Conservation (phyloP, 1,140 invertebrate genomes). For the Tetranychus cinnabarinus region DNA sequence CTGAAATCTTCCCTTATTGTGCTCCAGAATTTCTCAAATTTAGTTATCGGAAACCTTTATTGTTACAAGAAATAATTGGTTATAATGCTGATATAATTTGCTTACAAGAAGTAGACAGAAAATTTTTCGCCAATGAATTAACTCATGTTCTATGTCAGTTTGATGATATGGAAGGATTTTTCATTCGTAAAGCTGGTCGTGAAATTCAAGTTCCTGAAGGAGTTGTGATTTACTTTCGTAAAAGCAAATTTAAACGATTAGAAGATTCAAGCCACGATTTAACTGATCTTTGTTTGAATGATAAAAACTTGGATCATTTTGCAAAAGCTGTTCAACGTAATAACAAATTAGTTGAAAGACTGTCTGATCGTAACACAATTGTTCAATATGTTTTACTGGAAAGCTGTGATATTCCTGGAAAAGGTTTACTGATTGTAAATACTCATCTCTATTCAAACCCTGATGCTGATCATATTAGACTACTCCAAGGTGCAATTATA, state of each 20-base stretch:
- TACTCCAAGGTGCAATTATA: slow-evolving; percentile 31
- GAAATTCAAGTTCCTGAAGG: slow-evolving; percentile 36
- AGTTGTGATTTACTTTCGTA: slow-evolving; percentile 42
- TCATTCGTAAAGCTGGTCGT: slow-evolving; percentile 32
- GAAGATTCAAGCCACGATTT: background rate
- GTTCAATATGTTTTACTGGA: slow-evolving; percentile 33
- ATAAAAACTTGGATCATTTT: slow-evolving; percentile 25
- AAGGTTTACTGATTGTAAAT: slow-evolving; percentile 38
- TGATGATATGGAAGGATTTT: slow-evolving; percentile 32
- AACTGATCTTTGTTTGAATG: background rate
- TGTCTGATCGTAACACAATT: slow-evolving; percentile 15
- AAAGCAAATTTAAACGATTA: slow-evolving; percentile 19
- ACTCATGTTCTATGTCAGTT: slow-evolving; percentile 28
- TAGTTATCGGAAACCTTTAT: slow-evolving; percentile 59
- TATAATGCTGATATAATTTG: slow-evolving; percentile 74
- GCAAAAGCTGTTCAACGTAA: slow-evolving; percentile 35
- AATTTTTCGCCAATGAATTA: slow-evolving; percentile 48
- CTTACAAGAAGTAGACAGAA: slow-evolving; percentile 71
- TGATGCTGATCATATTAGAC: slow-evolving; percentile 56
- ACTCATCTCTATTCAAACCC: slow-evolving; percentile 82
- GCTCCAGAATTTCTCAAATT: slow-evolving; percentile 46
- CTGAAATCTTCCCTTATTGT: slow-evolving; percentile 50
- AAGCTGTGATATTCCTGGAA: slow-evolving; percentile 29
- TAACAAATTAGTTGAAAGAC: slow-evolving; percentile 25
- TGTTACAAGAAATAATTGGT: slow-evolving; percentile 55